phyloP scores from a whole-genome alignment of 2,888 invertebrate genomes.

The Globia sparganii region DNA sequence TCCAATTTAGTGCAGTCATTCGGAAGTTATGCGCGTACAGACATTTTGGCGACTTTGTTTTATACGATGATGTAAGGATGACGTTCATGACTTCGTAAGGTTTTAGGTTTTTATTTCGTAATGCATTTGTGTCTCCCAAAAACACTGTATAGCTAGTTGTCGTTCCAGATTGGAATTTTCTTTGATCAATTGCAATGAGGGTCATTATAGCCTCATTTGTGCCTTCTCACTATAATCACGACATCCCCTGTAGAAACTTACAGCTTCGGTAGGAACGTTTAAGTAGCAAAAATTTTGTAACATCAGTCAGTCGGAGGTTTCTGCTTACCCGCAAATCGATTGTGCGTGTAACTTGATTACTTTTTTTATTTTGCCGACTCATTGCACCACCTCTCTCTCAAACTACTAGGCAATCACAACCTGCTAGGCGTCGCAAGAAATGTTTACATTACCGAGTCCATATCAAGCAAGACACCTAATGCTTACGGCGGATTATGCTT shows the following conservation, averaged over 20 bases:
- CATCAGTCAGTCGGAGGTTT: neutral
- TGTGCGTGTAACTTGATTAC: conserved; percentile 14
- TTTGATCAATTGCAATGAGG: neutral
- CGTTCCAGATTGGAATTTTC: neutral
- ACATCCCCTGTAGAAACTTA: neutral
- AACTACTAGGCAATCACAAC: conserved; percentile 74
- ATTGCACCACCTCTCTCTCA: conserved; percentile 23
- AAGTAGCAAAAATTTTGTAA: neutral
- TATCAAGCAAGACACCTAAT: conserved; percentile 78
- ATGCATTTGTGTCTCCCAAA: neutral
- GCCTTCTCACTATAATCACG: neutral
- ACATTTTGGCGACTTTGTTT: no score
- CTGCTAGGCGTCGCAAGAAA: conserved; percentile 71
- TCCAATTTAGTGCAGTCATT: no score
- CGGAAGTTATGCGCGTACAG: no score
- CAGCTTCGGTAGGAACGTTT: neutral
- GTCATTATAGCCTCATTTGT: neutral
- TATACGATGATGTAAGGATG: no score
- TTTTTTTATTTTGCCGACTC: conserved; percentile 47
- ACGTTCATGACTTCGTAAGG: neutral
- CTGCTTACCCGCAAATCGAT: conserved; percentile 24
- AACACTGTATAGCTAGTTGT: neutral
- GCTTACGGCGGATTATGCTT: conserved; percentile 74
- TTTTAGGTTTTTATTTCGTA: neutral
- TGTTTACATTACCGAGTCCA: conserved; percentile 80